These are phyloP conservation scores for Mormyrops boulengeri DNA, from an alignment of 2,797 vertebrate species.

Conservation along the genomic window DNA sequence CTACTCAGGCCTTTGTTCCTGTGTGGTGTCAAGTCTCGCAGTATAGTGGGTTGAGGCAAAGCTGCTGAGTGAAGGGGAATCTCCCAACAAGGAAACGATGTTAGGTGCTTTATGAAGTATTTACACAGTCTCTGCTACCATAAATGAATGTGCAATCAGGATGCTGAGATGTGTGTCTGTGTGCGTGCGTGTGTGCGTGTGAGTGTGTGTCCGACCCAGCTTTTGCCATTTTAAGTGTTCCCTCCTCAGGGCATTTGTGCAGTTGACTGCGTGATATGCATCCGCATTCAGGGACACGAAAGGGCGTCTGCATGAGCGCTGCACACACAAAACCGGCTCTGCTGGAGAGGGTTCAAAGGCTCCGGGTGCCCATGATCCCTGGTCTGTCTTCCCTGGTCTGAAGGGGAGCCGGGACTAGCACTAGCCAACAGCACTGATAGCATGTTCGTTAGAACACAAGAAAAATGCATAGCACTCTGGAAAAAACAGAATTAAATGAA, in stretches of 20 bases:
- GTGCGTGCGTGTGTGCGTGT: background rate
- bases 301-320: background rate
- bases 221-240: background rate
- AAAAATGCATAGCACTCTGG: background rate
- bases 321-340: background rate
- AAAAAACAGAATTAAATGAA: background rate
- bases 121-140: background rate
- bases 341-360: background rate
- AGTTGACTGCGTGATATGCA: background rate
- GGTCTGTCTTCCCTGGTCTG: background rate
- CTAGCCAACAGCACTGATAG: background rate
- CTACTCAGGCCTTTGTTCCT: background rate
- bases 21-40: background rate
- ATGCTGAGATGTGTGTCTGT: background rate
- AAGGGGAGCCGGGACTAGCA: background rate
- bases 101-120: background rate
- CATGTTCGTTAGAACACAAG: background rate
- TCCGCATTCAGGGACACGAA: background rate
- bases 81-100: background rate
- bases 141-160: background rate
- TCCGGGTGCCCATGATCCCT: background rate
- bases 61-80: background rate
- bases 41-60: background rate
- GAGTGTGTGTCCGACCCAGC: background rate
- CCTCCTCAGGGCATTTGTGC: background rate